These are phyloP conservation scores for Cercopithecus petaurista DNA, from an alignment of 2,797 vertebrate genomes.

Conservation along the genomic window DNA sequence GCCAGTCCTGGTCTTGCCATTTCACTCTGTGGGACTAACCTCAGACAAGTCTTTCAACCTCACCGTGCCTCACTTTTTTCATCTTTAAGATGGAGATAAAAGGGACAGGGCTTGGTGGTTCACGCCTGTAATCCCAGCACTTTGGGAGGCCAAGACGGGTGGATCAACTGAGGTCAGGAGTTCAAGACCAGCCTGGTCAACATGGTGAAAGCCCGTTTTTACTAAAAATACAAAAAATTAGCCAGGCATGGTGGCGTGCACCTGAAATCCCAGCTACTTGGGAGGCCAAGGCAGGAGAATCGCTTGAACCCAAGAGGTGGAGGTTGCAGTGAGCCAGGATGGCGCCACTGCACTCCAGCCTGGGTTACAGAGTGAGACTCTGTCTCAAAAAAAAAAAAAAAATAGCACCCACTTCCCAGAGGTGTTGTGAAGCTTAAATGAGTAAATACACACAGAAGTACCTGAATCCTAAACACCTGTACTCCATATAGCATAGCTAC, in stretches of 20 bases:
- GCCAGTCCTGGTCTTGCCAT: accelerated
- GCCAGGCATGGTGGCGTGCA: background rate
- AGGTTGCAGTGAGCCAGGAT: background rate
- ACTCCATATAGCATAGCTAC: background rate
- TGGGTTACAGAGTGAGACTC: background rate
- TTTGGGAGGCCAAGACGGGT: background rate
- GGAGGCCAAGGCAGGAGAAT: background rate
- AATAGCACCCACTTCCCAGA: background rate
- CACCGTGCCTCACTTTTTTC: background rate
- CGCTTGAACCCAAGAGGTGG: background rate
- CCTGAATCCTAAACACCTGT: background rate
- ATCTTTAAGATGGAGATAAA: background rate
- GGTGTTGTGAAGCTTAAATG: background rate
- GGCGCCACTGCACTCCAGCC: background rate
- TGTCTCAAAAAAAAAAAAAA: background rate
- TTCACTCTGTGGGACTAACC: background rate
- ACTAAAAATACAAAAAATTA: background rate
- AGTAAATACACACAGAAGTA: background rate
- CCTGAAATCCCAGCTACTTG: background rate
- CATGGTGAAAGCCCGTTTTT: background rate
- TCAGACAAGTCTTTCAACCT: background rate
- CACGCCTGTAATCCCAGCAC: background rate
- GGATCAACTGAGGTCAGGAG: background rate
- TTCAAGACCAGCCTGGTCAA: background rate
- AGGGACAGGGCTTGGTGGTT: background rate